A percentile compares a stretch with the other conserved stretches of the same genome.
These are phyloP conservation scores for Gastracanthus pulcherrimus DNA, from an alignment of 2,888 invertebrate genomes.

Conservation along the genomic window DNA sequence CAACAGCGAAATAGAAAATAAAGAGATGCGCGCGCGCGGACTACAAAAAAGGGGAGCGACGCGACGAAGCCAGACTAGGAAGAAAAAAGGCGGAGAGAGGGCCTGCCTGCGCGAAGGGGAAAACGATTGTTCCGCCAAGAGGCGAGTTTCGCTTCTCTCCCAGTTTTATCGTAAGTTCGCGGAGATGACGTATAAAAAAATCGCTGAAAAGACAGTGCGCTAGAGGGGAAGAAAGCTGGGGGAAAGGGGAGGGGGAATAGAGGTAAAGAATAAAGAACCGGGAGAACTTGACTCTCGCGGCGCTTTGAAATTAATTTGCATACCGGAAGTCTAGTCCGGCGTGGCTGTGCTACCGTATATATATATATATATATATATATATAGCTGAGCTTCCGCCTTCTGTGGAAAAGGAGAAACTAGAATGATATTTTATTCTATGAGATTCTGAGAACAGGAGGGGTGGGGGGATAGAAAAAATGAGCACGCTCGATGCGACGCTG, in stretches of 20 bases:
- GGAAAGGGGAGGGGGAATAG: not conserved
- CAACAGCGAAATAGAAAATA: not conserved
- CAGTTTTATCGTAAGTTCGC: not conserved
- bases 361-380: not conserved
- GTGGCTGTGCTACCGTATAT: not conserved
- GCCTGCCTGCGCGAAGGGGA: constrained; percentile 24
- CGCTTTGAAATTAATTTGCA: constrained; percentile 53
- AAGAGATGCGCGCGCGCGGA: too few species aligned
- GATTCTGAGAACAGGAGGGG: not conserved
- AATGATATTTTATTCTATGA: not conserved
- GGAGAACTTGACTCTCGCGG: not conserved
- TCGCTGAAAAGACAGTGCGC: constrained; percentile 3
- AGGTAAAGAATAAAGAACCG: not conserved
- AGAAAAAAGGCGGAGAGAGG: not conserved
- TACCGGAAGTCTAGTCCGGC: constrained; percentile 50
- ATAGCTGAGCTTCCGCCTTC: too few species aligned
- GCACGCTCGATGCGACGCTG: not conserved
- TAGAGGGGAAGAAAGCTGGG: too few species aligned
- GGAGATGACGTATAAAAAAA: not conserved
- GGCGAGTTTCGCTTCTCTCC: not conserved
- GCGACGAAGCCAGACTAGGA: not conserved
- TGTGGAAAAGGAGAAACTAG: constrained; percentile 39
- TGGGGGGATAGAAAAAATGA: not conserved
- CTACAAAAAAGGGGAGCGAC: too few species aligned
- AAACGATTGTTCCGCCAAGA: constrained; percentile 30